Conservation (phyloP, 2,888 invertebrate genomes). For the Anthrax anthrax region DNA sequence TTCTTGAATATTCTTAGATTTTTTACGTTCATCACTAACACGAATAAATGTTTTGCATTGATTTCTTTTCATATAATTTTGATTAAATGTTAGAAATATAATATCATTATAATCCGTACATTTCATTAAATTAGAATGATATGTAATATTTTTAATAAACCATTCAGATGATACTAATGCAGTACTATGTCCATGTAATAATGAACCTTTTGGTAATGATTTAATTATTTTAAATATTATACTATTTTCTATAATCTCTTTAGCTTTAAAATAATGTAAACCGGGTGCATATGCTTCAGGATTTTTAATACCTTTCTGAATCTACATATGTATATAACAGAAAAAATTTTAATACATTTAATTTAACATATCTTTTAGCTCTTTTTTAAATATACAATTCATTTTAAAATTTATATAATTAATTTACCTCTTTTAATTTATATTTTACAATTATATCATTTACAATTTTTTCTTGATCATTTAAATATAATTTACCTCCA, state of each 20-base stretch:
- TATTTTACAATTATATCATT: conserved; percentile 24
- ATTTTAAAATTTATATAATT: background rate
- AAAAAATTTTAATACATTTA: too few relatives aligned
- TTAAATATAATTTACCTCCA: conserved; percentile 23
- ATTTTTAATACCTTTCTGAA: conserved; percentile 9
- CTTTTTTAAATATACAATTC: too few relatives aligned
- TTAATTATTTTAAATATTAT: conserved; percentile 41
- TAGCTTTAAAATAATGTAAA: conserved; percentile 41
- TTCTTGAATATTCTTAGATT: conserved; percentile 25
- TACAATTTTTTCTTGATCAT: conserved; percentile 18
- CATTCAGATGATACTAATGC: conserved; percentile 38
- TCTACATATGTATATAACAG: background rate
- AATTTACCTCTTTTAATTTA: conserved; percentile 21
- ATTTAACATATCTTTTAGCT: too few relatives aligned
- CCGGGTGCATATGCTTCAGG: conserved; percentile 36
- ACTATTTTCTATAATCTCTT: conserved; percentile 38
- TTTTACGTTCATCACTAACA: conserved; percentile 28
- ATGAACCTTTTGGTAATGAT: conserved; percentile 42
- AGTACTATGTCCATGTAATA: conserved; percentile 40
- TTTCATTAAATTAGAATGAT: conserved; percentile 27
- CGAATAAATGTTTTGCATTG: conserved; percentile 21
- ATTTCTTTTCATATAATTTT: background rate
- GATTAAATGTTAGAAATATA: conserved; percentile 19
- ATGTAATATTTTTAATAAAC: conserved; percentile 38
- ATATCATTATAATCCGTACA: conserved; percentile 18